Evolutionary conservation across 23 tunicate genomes (phyloP).

Genomic region (Diplosoma virens): DNA sequence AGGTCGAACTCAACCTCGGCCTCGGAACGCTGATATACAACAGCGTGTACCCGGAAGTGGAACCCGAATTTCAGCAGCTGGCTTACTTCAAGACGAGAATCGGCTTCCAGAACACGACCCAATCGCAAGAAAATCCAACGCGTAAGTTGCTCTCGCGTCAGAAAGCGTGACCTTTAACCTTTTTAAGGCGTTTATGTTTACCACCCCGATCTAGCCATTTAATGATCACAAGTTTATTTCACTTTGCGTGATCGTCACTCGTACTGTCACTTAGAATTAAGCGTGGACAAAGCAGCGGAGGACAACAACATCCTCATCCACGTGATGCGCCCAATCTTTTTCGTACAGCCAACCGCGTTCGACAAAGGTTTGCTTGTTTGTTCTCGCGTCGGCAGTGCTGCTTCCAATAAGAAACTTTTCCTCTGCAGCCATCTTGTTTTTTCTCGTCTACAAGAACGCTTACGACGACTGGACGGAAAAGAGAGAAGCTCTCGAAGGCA

Average conservation of each 20-base stretch:
- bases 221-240: too few species aligned
- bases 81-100: slow-evolving; percentile 85
- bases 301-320: slow-evolving; percentile 82
- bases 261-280: not conserved
- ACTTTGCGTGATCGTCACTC: not conserved
- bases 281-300: not conserved
- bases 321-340: slow-evolving; percentile 71
- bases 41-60: slow-evolving; percentile 82
- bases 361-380: slow-evolving; percentile 76
- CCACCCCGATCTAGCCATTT: too few species aligned
- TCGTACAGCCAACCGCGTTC: slow-evolving; percentile 94
- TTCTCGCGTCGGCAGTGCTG: not conserved
- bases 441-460: slow-evolving; percentile 76
- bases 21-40: slow-evolving; percentile 73
- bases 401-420: not conserved
- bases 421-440: slow-evolving; percentile 69
- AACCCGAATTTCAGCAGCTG: slow-evolving; percentile 80
- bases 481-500: slow-evolving; percentile 8
- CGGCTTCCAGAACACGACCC: slow-evolving; percentile 79
- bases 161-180: too few species aligned
- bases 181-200: too few species aligned
- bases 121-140: slow-evolving; percentile 1
- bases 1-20: slow-evolving; percentile 68
- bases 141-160: too few species aligned
- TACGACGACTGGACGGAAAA: slow-evolving; percentile 93